phyloP scores from a whole-genome alignment of 2,113 vertebrate species.

The Thomomys bottae region DNA sequence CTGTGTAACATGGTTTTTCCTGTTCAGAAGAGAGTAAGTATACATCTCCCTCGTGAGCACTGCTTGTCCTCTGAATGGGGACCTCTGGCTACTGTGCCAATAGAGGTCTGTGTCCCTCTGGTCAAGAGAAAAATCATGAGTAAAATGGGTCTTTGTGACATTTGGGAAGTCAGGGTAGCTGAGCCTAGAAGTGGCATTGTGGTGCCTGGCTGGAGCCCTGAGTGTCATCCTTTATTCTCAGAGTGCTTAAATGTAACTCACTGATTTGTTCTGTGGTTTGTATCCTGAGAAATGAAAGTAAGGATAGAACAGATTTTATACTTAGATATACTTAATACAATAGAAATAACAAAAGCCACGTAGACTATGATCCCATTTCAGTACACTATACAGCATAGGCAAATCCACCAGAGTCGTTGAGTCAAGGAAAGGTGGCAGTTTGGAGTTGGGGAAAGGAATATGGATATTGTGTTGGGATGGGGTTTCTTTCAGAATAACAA shows the following conservation, averaged over 20 bases:
- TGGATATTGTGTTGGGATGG: no score
- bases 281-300: not conserved
- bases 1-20: not conserved
- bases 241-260: not conserved
- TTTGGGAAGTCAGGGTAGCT: not conserved
- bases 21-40: not conserved
- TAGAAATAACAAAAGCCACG: not conserved
- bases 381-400: not conserved
- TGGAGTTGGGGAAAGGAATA: fast-evolving
- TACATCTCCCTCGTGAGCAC: no score
- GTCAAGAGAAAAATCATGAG: not conserved
- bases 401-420: not conserved
- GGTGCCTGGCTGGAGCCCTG: not conserved
- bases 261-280: not conserved
- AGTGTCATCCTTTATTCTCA: no score
- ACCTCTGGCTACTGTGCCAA: not conserved
- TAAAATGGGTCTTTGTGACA: not conserved
- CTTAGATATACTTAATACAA: not conserved
- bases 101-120: not conserved
- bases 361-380: not conserved
- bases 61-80: fast-evolving
- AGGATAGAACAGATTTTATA: not conserved
- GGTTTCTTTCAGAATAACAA: not conserved
- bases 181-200: not conserved
- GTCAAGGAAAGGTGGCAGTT: not conserved